Evolutionary conservation across 2,797 vertebrate genomes (phyloP), one percentile per base, ranked within the genome.

Genomic region (Novumbra hubbsi): DNA sequence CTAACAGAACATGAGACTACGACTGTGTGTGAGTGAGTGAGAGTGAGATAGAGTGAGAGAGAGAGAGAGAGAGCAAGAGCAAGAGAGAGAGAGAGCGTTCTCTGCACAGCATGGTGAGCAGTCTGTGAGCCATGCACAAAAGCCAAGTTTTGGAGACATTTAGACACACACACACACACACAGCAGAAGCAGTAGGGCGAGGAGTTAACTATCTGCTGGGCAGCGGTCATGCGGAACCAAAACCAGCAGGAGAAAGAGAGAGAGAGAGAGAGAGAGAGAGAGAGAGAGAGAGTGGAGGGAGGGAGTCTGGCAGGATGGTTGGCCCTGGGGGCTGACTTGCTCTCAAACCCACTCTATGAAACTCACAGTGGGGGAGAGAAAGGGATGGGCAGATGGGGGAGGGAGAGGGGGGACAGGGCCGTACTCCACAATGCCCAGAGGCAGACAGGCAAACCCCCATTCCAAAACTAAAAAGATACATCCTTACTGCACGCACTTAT

Each of bases 181-280:
- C 84, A 84, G 71, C 80, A 82, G 90, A 84, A 88, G 86, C 88
- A 90, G 89, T 75, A 85, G 80, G 89, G 82, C 89, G 73, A 90
- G 83, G 89, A 92, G 90, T 90, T 90, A 88, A 91, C 84, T 85
- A 87, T 90, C 81, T 85, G 82, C 76, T 82, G 86, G 80, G 78
- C 81, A 83, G 84, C 81, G 74, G 86, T 83, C 76, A 80, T 81
- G 78, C 78, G 78, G 82, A 88, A 85, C 72, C 72, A 75, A 48
- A 75, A 75, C 15, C 76, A 89, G 80, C 81, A 83, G 48, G 24
- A 34, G 66, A 81, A 45, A 8, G 34, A 19, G 63, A 4, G 73
- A 77, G 79, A 80, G 76, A 68, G 72, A 75, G 77, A 79, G 81
- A 79, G 73, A 75, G 79, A 78, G 76, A 32, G 66, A 79, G 62